These are phyloP conservation scores for Dascyllus trimaculatus DNA, from an alignment of 2,113 vertebrate genomes.

Conservation along the genomic window DNA sequence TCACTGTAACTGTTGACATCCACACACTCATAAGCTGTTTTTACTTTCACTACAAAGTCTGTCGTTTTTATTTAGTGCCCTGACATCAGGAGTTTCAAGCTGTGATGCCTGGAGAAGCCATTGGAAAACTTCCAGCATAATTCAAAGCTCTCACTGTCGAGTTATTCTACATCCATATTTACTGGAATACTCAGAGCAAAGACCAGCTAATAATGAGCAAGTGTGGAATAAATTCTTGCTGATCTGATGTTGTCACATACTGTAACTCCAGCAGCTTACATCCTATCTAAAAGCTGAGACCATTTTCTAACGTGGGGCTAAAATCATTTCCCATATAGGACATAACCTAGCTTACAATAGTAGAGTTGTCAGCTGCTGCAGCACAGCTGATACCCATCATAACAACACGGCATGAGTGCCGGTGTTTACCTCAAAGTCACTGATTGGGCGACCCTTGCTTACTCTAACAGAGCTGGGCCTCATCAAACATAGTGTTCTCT, in stretches of 20 bases:
- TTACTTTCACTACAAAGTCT: constrained; percentile 18
- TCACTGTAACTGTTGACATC: constrained; percentile 6
- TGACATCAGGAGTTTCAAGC: constrained; percentile 35
- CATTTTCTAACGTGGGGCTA: too few species aligned
- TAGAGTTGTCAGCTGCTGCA: neutral
- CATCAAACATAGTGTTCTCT: constrained; percentile 55
- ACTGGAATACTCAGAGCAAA: too few species aligned
- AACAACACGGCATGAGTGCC: constrained; percentile 57
- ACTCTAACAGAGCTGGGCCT: constrained; percentile 54
- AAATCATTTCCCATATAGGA: constrained; percentile 2
- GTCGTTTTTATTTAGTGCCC: too few species aligned
- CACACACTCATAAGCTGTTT: neutral
- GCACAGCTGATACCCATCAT: constrained; percentile 75
- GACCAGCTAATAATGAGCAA: too few species aligned
- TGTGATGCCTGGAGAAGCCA: constrained; percentile 49
- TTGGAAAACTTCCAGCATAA: constrained; percentile 25
- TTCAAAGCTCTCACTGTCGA: too few species aligned
- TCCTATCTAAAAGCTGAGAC: too few species aligned
- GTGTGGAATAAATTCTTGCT: too few species aligned
- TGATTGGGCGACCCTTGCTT: constrained; percentile 49
- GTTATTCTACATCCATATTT: too few species aligned
- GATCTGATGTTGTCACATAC: too few species aligned
- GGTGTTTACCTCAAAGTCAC: constrained; percentile 61
- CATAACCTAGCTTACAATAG: constrained; percentile 12
- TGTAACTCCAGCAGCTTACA: too few species aligned